These are phyloP conservation scores for Uria aalge DNA, from an alignment of 2,113 vertebrate genomes.

Conservation along the genomic window DNA sequence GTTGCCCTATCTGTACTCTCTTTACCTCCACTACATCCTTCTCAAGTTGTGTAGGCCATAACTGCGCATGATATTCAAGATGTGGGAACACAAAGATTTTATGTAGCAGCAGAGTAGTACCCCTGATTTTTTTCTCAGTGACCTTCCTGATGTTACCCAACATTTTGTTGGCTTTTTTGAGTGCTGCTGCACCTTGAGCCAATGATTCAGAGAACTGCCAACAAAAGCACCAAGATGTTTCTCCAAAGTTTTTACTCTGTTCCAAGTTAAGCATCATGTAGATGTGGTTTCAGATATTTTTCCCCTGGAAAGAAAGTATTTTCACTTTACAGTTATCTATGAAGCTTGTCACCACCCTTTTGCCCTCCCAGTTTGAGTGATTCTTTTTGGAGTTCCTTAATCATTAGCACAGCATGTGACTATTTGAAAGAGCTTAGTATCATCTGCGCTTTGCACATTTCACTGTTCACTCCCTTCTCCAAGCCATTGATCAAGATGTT, in stretches of 20 bases:
- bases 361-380: not conserved
- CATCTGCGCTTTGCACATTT: not conserved
- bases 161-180: not conserved
- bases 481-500: not conserved
- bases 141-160: not conserved
- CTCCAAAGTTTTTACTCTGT: not conserved
- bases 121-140: not conserved
- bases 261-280: not conserved
- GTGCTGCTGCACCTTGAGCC: not conserved
- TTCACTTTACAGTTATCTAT: not conserved
- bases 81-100: not conserved
- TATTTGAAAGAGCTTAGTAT: not conserved
- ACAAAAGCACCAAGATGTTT: not conserved
- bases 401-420: not conserved
- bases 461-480: not conserved
- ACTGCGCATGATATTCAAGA: not conserved
- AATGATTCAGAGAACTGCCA: not conserved
- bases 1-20: not conserved
- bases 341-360: not conserved
- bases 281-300: not conserved
- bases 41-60: not conserved
- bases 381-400: not conserved
- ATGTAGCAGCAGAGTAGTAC: not conserved
- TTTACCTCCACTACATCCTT: not conserved
- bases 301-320: not conserved